Conservation (phyloP, 2,888 invertebrate species). For the Plutella xylostella region DNA sequence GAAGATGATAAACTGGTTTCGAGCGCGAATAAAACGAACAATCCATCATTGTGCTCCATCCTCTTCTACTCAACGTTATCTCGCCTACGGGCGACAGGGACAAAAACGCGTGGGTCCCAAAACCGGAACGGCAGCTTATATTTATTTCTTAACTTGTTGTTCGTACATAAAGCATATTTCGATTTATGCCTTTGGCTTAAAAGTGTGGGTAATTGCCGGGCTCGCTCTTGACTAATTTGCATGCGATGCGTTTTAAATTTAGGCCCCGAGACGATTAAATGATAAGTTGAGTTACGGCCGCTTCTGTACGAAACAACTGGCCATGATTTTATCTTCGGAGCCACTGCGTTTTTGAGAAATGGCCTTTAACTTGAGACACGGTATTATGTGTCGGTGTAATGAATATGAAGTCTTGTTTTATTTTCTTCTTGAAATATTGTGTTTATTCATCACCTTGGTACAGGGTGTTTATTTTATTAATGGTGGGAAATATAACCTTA, state of each 20-base stretch:
- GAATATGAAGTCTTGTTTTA: no score
- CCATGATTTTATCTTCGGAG: neutral
- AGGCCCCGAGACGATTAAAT: slow-evolving; percentile 26
- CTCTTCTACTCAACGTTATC: slow-evolving; percentile 27
- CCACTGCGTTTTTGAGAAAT: no score
- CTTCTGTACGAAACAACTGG: neutral
- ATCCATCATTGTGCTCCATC: slow-evolving; percentile 31
- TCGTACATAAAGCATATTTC: slow-evolving; percentile 53
- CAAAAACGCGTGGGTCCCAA: slow-evolving; percentile 23
- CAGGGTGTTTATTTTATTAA: no score
- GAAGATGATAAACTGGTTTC: slow-evolving; percentile 62
- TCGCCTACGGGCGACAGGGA: slow-evolving; percentile 22
- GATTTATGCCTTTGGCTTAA: slow-evolving; percentile 36
- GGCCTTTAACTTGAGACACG: no score
- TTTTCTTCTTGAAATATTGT: no score
- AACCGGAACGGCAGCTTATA: slow-evolving; percentile 49
- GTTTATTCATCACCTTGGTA: no score
- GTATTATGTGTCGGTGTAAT: no score
- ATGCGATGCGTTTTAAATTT: slow-evolving; percentile 42
- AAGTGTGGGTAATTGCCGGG: slow-evolving; percentile 41
- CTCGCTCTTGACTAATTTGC: slow-evolving; percentile 46
- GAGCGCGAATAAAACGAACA: slow-evolving; percentile 27
- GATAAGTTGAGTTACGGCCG: slow-evolving; percentile 17
- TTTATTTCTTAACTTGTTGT: slow-evolving; percentile 65
- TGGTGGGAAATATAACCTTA: no score